phyloP scores from a whole-genome alignment of 2,113 vertebrate species.

The Psittacula cyanocephala region DNA sequence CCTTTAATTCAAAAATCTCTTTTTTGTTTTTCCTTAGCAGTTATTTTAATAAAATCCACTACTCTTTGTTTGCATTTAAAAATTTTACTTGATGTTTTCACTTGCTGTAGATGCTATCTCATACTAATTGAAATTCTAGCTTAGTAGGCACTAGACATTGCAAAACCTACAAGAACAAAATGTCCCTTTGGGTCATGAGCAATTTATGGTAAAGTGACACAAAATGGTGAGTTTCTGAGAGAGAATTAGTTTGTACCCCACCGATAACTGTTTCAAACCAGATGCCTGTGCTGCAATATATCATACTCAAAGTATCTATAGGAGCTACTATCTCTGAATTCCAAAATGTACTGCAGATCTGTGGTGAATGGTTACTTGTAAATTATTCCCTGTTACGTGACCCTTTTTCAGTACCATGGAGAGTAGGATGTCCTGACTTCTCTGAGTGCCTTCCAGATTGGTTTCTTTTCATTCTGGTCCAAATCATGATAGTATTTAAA shows the following conservation, averaged over 20 bases:
- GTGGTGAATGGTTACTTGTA: neutral
- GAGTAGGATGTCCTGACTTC: neutral
- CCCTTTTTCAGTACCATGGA: neutral
- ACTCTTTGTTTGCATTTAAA: neutral
- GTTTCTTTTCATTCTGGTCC: neutral
- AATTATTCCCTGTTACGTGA: neutral
- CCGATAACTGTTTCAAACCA: conserved; percentile 17
- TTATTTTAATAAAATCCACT: neutral
- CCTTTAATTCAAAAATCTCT: neutral
- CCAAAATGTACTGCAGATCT: neutral
- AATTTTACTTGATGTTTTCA: neutral
- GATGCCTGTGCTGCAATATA: conserved; percentile 1
- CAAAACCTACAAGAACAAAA: conserved; percentile 32
- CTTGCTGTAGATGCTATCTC: neutral
- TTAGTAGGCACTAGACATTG: conserved; percentile 3
- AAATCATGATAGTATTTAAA: neutral
- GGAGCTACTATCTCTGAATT: conserved; percentile 16
- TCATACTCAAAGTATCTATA: conserved; percentile 22
- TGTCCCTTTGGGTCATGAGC: neutral
- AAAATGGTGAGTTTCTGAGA: conserved; percentile 9
- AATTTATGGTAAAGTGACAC: conserved; percentile 31
- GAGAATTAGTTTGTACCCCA: neutral
- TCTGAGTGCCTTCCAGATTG: neutral
- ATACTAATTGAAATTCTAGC: conserved; percentile 43
- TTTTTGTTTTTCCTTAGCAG: neutral